Conservation (phyloP, 2,888 invertebrate species). For the Lysandra coridon region DNA sequence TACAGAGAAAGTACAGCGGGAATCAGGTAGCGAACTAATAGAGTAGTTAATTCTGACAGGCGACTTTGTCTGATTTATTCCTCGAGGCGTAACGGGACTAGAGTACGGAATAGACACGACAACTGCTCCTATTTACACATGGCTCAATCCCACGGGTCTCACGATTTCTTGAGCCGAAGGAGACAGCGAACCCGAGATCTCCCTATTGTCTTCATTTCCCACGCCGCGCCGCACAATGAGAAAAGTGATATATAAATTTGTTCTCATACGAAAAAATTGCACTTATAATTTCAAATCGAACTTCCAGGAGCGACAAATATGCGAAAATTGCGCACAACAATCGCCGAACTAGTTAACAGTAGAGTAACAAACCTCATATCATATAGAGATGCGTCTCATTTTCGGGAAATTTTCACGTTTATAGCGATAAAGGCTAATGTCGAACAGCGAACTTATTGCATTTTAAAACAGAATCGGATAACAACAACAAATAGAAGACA, state of each 20-base stretch:
- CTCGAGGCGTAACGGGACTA: slow-evolving; percentile 33
- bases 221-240: slow-evolving; percentile 51
- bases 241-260: slow-evolving; percentile 55
- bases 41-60: slow-evolving; percentile 16
- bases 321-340: slow-evolving; percentile 10
- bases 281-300: slow-evolving; percentile 34
- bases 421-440: background rate
- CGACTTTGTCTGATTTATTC: slow-evolving; percentile 23
- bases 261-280: slow-evolving; percentile 41
- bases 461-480: background rate
- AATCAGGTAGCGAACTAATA: slow-evolving; percentile 20
- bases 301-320: slow-evolving; percentile 25
- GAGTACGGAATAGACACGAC: slow-evolving; percentile 45
- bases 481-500: background rate
- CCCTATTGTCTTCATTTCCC: slow-evolving; percentile 64
- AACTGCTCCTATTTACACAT: slow-evolving; percentile 48
- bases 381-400: background rate
- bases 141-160: slow-evolving; percentile 54
- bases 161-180: slow-evolving; percentile 58
- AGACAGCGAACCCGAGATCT: slow-evolving; percentile 51
- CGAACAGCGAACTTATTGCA: background rate
- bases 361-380: background rate
- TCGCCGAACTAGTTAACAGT: background rate
- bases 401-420: background rate
- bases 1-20: slow-evolving; percentile 11